A percentile compares a stretch with the other conserved stretches of the same genome.
phyloP scores from a whole-genome alignment of 2,113 vertebrate genomes.

The Platichthys stellatus region DNA sequence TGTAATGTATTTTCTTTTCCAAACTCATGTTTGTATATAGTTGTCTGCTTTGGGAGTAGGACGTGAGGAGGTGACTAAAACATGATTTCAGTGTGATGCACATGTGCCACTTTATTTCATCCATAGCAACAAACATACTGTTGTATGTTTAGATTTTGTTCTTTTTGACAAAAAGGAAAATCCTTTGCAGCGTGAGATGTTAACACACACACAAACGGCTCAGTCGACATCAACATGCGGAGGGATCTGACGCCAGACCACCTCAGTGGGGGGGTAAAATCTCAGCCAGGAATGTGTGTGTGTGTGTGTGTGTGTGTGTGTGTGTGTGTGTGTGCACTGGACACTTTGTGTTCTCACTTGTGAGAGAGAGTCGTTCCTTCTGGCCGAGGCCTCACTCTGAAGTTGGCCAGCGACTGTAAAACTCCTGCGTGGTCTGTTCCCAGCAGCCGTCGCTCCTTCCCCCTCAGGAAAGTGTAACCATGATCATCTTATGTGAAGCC shows the following conservation, averaged over 20 bases:
- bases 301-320: constrained; percentile 1
- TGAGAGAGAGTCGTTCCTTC: constrained; percentile 12
- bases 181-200: not conserved
- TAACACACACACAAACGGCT: not conserved
- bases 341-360: constrained; percentile 50
- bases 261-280: constrained; percentile 30
- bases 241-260: constrained; percentile 24
- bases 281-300: constrained; percentile 26
- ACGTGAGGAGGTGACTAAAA: not conserved
- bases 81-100: not conserved
- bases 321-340: constrained; percentile 17
- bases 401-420: constrained; percentile 23
- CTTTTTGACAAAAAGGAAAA: not conserved
- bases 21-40: not conserved
- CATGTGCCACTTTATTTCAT: not conserved
- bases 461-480: constrained; percentile 1
- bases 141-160: not conserved
- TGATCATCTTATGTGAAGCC: constrained; percentile 10
- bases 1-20: not conserved
- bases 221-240: not conserved
- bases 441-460: not conserved
- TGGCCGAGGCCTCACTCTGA: constrained; percentile 37
- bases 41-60: not conserved
- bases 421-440: constrained; percentile 6
- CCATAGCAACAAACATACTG: not conserved